These are phyloP conservation scores for Drosophila fungiperda DNA, from an alignment of 2,888 invertebrate species.

Conservation along the genomic window DNA sequence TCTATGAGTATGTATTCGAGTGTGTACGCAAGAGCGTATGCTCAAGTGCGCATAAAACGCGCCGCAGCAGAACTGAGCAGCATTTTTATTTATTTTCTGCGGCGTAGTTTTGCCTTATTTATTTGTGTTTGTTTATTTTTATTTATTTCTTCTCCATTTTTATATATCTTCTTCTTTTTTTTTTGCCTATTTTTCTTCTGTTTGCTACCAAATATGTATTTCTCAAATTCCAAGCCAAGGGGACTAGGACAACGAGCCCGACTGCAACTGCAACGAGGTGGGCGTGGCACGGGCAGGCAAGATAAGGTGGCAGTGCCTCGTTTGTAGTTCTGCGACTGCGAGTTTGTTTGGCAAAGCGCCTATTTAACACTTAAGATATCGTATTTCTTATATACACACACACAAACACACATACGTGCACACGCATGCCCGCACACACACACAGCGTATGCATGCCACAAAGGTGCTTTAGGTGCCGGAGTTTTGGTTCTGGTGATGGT, in stretches of 20 bases:
- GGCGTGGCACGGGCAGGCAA: conserved; percentile 57
- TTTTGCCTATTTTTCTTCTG: conserved; percentile 23
- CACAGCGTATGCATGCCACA: conserved; percentile 30
- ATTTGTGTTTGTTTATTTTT: conserved; percentile 45
- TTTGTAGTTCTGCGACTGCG: conserved; percentile 56
- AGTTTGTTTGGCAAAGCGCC: conserved; percentile 80
- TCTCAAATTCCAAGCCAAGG: conserved; percentile 40
- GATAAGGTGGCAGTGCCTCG: conserved; percentile 61
- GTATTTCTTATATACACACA: conserved; percentile 64
- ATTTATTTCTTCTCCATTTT: background rate
- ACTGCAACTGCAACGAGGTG: conserved; percentile 52
- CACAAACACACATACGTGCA: conserved; percentile 19
- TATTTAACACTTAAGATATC: conserved; percentile 80
- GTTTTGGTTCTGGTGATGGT: conserved; percentile 15
- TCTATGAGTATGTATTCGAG: background rate
- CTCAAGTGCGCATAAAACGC: conserved; percentile 74
- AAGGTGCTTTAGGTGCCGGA: conserved; percentile 31
- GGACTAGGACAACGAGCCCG: conserved; percentile 5
- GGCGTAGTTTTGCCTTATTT: conserved; percentile 53
- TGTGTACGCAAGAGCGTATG: conserved; percentile 15
- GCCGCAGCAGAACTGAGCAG: conserved; percentile 73
- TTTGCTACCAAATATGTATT: conserved; percentile 53
- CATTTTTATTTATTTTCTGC: conserved; percentile 78
- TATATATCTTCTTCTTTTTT: conserved; percentile 22
- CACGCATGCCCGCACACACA: conserved; percentile 22